Base-by-base conservation (phyloP, 37 sponge, comb jelly and placozoan species). In the Oscarella lobularis region DNA sequence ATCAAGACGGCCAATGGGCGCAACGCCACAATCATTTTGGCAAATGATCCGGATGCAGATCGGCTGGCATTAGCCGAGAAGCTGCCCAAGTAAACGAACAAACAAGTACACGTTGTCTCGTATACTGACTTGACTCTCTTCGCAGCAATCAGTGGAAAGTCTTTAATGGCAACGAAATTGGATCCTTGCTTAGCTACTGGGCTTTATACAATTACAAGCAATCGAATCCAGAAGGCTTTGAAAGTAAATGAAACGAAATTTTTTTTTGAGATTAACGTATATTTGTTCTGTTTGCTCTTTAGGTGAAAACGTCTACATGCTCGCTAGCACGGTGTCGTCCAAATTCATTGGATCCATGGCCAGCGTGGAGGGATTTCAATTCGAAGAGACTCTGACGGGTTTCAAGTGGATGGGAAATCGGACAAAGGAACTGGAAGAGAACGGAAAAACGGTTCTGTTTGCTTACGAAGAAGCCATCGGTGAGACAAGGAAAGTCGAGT, bases 351-450 rank as follows among this genome's bases (percentile, higher is more conserved):
- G 74, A 33, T 75, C 95, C 36, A 84, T 98, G 82, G 92, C 92
- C 29, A 69, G 40, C 4, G 48, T 74, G 29, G 99, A 98, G 38
- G 99, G 99, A 1, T 83, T 98, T 54, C 83, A 94, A 31, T 88
- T 88, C 70, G 85, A 80, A 68, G 92, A 90, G 55, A 95, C 95
- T 33, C 79, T 98, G 37, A 98, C 99, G 14, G 99, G 99, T 0
- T 98, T 98, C 84, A 98, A 98, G 76, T 98, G 99, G 99, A 93
- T 98, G 99, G 99, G 95, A 0, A 98, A 98, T 83, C 76, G 66
- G 31, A 73, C 89, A n/a, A 77, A 78, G 30, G 65, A 86, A 3
- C 83, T 83, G 0, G 36, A 80, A 1, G 54, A 71, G 31, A 67
- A 80, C 33, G 99, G 99, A 1, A 78, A 90, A 36, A 84, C 82